These are phyloP conservation scores for Calameuta idolon DNA, from an alignment of 2,888 invertebrate genomes.

Conservation along the genomic window DNA sequence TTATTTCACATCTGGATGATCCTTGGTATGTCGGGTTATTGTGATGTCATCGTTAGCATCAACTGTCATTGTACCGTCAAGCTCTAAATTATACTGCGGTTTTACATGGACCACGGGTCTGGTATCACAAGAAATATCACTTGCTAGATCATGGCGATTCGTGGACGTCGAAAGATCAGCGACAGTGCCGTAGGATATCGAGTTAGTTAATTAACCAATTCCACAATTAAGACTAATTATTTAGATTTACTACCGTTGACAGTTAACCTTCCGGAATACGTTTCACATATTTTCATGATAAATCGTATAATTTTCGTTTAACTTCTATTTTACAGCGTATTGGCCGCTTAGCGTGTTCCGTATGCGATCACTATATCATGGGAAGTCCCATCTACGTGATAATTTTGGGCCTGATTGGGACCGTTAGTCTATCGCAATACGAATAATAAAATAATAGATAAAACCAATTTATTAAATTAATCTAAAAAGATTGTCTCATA, in stretches of 20 bases:
- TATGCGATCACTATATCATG: slow-evolving; percentile 57
- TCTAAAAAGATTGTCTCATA: background rate
- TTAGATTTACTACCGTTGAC: background rate
- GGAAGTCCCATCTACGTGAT: slow-evolving; percentile 59
- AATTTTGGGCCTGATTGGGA: slow-evolving; percentile 60
- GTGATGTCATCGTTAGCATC: background rate
- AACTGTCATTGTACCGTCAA: background rate
- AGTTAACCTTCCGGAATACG: background rate
- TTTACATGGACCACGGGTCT: background rate
- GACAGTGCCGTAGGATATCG: slow-evolving; percentile 20
- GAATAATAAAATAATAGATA: background rate
- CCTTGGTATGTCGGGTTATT: background rate
- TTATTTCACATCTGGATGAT: background rate
- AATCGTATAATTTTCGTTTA: background rate
- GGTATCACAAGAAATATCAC: background rate
- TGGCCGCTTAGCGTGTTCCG: slow-evolving; percentile 50
- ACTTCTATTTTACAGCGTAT: slow-evolving; percentile 36
- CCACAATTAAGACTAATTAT: background rate
- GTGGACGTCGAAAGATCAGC: slow-evolving; percentile 32
- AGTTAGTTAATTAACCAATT: slow-evolving; percentile 26
- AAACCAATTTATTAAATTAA: background rate
- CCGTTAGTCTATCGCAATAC: slow-evolving; percentile 57
- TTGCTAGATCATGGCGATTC: slow-evolving; percentile 35
- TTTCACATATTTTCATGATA: background rate
- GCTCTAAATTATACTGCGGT: background rate